Evolutionary conservation across 1,140 invertebrate genomes (phyloP).

Genomic region (Uloborus diversus): DNA sequence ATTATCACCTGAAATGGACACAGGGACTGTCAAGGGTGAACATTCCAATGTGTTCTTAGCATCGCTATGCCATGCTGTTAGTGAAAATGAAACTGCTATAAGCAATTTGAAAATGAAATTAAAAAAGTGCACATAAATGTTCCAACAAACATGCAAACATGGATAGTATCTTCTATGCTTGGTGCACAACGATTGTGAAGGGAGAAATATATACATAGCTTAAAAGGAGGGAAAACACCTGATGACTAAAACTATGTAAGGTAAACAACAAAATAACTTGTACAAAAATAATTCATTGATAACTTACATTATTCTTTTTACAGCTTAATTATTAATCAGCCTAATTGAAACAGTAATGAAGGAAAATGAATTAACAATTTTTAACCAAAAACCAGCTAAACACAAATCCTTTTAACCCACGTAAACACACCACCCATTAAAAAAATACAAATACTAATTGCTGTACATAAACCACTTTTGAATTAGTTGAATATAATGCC

Average conservation of each 20-base stretch:
- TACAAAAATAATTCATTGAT: no score
- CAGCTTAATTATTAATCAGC: no score
- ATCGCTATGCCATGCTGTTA: slow-evolving; percentile 57
- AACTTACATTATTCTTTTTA: no score
- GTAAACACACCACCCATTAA: no score
- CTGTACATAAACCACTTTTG: no score
- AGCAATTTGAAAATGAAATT: slow-evolving; percentile 21
- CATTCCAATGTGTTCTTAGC: slow-evolving; percentile 56
- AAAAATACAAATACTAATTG: no score
- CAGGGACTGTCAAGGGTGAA: slow-evolving; percentile 55
- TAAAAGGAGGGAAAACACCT: background rate
- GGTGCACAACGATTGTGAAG: background rate
- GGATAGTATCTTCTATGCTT: background rate
- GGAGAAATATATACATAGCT: background rate
- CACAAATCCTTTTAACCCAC: no score
- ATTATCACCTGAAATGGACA: slow-evolving; percentile 54
- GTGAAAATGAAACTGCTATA: slow-evolving; percentile 45
- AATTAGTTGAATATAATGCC: no score
- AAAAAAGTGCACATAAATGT: background rate
- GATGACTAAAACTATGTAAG: background rate
- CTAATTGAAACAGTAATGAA: no score
- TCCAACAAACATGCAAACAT: slow-evolving; percentile 8
- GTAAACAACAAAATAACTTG: background rate
- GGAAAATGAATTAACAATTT: no score
- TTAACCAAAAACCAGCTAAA: no score